These are phyloP conservation scores for Rhyacophila brunnea DNA, from an alignment of 1,140 invertebrate species.

Conservation along the genomic window DNA sequence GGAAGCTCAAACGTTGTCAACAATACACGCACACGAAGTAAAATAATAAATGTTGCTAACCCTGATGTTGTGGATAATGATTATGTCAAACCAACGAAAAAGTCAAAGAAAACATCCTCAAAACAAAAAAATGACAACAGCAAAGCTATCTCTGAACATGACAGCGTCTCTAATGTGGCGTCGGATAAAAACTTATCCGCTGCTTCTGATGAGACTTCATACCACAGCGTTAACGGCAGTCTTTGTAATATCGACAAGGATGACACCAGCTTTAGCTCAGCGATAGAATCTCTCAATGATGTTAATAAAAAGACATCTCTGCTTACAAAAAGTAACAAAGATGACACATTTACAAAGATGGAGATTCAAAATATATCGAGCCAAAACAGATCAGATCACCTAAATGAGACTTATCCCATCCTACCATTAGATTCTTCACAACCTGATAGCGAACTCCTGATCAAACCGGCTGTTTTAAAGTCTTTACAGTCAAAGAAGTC, in stretches of 20 bases:
- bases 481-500: conserved; percentile 4
- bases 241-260: not conserved
- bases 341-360: not conserved
- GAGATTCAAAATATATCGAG: not conserved
- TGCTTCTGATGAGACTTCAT: conserved; percentile 9
- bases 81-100: too few relatives aligned
- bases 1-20: not conserved
- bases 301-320: conserved; percentile 1
- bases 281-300: conserved; percentile 6
- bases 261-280: conserved; percentile 8
- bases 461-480: too few relatives aligned
- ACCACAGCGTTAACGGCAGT: conserved; percentile 1
- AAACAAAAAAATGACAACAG: not conserved
- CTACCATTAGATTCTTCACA: conserved; percentile 8
- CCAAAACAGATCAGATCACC: not conserved
- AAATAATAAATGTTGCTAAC: too few relatives aligned
- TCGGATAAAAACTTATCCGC: conserved; percentile 7
- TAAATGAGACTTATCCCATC: conserved; percentile 10
- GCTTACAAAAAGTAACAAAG: not conserved
- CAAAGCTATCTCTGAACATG: not conserved
- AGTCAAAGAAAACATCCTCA: not conserved
- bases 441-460: not conserved
- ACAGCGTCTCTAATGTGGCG: not conserved
- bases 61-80: too few relatives aligned
- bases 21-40: too few relatives aligned